A percentile compares a stretch with the other conserved stretches of the same genome.
Evolutionary conservation across 1,140 invertebrate species (phyloP).

Genomic region (Drosophila leontia): DNA sequence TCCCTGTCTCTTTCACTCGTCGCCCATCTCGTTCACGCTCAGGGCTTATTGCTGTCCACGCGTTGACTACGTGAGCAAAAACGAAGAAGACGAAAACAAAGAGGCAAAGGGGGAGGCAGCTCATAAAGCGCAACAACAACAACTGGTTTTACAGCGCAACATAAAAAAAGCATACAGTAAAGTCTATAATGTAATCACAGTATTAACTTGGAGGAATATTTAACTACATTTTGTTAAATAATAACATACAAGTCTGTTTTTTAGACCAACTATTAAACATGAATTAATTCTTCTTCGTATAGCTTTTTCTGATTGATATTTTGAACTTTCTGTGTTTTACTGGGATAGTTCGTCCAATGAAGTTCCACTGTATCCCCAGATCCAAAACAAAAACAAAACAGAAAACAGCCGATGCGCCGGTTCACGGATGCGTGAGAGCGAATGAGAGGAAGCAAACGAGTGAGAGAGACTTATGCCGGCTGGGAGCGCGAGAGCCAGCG

Average conservation of each 20-base stretch:
- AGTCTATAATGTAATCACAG: not conserved
- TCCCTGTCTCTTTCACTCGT: conserved; percentile 5
- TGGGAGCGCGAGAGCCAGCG: conserved; percentile 37
- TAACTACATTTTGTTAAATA: not conserved
- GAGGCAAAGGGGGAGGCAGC: conserved; percentile 36
- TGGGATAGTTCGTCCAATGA: not conserved
- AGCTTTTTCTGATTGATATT: not conserved
- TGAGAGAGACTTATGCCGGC: conserved; percentile 28
- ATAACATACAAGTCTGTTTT: too few species aligned
- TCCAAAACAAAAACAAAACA: conserved; percentile 76
- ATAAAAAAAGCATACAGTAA: conserved; percentile 35
- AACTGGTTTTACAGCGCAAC: conserved; percentile 71
- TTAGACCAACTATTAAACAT: too few species aligned
- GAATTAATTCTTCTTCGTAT: too few species aligned
- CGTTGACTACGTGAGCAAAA: conserved; percentile 79
- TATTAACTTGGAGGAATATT: not conserved
- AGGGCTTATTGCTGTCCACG: conserved; percentile 57
- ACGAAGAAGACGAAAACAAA: conserved; percentile 54
- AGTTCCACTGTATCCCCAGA: conserved; percentile 14
- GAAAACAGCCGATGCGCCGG: conserved; percentile 73
- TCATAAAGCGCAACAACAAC: conserved; percentile 47
- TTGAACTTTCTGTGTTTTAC: not conserved
- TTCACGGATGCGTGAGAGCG: conserved; percentile 46
- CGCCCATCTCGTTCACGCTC: conserved; percentile 4
- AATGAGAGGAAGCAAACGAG: conserved; percentile 4